Base-by-base conservation (phyloP, 2,888 invertebrate genomes). In the Caenorhabditis zanzibari region DNA sequence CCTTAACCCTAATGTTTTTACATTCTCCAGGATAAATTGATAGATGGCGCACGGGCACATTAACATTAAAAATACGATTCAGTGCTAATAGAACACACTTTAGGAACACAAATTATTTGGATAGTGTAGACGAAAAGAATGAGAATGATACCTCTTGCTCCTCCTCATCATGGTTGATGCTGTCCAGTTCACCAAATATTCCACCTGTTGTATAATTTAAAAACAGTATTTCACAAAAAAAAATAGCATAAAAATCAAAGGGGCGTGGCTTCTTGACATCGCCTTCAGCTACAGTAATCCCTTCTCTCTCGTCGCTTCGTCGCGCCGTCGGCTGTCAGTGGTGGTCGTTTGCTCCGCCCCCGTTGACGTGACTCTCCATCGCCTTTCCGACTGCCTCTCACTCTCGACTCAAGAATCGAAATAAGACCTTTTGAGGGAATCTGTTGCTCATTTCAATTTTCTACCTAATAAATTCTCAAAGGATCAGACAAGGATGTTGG, bases 291-390 rank as follows among this genome's bases (percentile, higher is more conserved):
- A 59, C 71, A 59, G 71, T 72, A 59, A 58, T 44, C 22, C 41
- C 14, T 54, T 56, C 14, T 44, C 38, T 56, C 14, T n/a, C 38
- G 44, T 72, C 71, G 44, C 71, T 69, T 38, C 38, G 41, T 14
- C n/a, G 3, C 32, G n/a, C 28, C 47, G 58, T 72, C 47, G 66
- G 28, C 32, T 32, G 49, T n/a, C 47, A 59, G 41, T 72, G 71
- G 58, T 59, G 19, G 71, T 28, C 47, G 35, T 24, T 19, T 35
- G 54, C 74, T 74, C 74, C 74, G 74, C 74, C 74, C 64, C 63
- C 63, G 56, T 35, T 74, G 74, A 74, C 74, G 61, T 74, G 74
- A 74, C 74, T 74, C 74, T 63, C 63, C 74, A 22, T 68, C 68
- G 68, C 68, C 68, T 68, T 68, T 68, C 68, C 68, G 68, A 68